Percentiles rank a stretch among this genome's conserved stretches.
Evolutionary conservation across 1,140 invertebrate genomes (phyloP).

Genomic region (Neotoxoptera formosana): DNA sequence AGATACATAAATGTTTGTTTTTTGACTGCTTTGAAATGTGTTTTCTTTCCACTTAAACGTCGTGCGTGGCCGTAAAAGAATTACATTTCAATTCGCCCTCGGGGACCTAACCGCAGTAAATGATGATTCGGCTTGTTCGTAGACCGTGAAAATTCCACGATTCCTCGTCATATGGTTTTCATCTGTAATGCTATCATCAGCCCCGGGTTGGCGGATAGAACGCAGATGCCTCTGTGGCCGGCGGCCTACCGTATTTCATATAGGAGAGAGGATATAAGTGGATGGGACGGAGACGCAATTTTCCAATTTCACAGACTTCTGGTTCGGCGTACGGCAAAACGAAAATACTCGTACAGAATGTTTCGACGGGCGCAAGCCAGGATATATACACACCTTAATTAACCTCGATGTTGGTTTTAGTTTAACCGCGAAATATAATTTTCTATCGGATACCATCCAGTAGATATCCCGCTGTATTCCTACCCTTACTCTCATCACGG

Average conservation of each 20-base stretch:
- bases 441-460: not conserved
- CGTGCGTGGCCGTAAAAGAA: conserved; percentile 30
- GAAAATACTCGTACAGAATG: not conserved
- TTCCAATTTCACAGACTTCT: conserved; percentile 57
- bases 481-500: not conserved
- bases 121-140: conserved; percentile 45
- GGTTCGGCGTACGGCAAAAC: conserved; percentile 42
- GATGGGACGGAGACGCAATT: not conserved
- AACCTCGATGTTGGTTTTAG: conserved; percentile 27
- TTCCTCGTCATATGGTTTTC: conserved; percentile 54
- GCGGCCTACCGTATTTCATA: not conserved
- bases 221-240: conserved; percentile 32
- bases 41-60: conserved; percentile 30
- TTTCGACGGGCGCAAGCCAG: not conserved
- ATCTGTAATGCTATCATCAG: conserved; percentile 33
- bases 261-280: not conserved
- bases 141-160: conserved; percentile 50
- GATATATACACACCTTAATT: conserved; percentile 14
- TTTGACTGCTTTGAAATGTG: not conserved
- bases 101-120: not conserved
- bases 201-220: conserved; percentile 3
- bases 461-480: no score
- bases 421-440: conserved; percentile 12
- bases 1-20: conserved; percentile 26
- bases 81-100: conserved; percentile 42